phyloP scores from a whole-genome alignment of 2,797 vertebrate genomes.

The Allobates femoralis region DNA sequence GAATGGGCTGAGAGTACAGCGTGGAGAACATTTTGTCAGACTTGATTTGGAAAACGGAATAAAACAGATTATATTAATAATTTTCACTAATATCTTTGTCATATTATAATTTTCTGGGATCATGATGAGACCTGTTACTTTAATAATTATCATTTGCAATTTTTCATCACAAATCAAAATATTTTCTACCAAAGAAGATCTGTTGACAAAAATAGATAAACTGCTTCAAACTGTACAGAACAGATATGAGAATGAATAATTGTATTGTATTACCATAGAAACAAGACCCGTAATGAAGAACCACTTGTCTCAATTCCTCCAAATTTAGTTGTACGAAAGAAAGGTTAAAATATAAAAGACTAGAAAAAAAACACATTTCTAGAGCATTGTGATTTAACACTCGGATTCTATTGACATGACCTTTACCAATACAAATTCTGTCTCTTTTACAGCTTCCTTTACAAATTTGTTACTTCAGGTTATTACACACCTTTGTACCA shows the following conservation, averaged over 20 bases:
- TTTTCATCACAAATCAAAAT: conserved; percentile 32
- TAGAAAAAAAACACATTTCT: background rate
- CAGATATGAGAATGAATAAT: conserved; percentile 82
- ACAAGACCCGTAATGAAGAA: conserved; percentile 74
- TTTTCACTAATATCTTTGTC: background rate
- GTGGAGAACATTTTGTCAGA: background rate
- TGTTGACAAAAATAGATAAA: conserved; percentile 73
- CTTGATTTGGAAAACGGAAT: background rate
- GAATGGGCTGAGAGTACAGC: background rate
- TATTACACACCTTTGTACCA: background rate
- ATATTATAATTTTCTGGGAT: background rate
- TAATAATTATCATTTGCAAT: background rate
- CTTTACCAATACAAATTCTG: background rate
- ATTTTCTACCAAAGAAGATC: conserved; percentile 41
- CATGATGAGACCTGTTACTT: conserved; percentile 7
- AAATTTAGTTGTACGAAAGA: conserved; percentile 77
- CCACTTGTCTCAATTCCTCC: conserved; percentile 74
- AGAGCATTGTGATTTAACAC: background rate
- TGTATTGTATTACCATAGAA: conserved; percentile 79
- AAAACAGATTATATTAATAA: background rate
- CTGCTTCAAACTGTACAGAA: conserved; percentile 77
- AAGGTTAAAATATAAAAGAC: conserved; percentile 51
- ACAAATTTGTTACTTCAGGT: background rate
- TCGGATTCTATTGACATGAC: background rate
- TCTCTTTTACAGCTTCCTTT: background rate